Evolutionary conservation across 1,140 invertebrate species (phyloP).

Genomic region (Varroa destructor): DNA sequence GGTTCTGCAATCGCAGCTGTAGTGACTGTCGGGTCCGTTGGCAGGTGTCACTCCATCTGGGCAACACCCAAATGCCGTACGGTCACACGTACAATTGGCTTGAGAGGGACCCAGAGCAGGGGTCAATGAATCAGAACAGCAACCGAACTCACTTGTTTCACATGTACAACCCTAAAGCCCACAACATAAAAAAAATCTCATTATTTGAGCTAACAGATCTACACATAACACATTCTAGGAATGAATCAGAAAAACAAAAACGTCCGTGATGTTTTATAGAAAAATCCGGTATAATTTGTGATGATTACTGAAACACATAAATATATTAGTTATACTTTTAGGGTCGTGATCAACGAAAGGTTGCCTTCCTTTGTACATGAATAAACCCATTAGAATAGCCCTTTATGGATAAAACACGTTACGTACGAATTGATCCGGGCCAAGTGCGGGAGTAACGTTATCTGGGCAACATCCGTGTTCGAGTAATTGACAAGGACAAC

Average conservation of each 20-base stretch:
- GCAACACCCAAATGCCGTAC: conserved; percentile 43
- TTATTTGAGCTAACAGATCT: neutral
- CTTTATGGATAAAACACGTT: neutral
- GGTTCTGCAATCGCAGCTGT: conserved; percentile 59
- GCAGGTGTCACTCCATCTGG: conserved; percentile 42
- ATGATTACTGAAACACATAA: no score
- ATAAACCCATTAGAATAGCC: no score
- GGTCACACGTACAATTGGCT: conserved; percentile 49
- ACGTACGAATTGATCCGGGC: conserved; percentile 47
- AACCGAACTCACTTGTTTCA: conserved; percentile 74
- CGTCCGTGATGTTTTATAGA: neutral
- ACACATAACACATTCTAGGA: conserved; percentile 12
- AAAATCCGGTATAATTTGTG: no score
- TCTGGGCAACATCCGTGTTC: conserved; percentile 63
- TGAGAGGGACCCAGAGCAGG: conserved; percentile 55
- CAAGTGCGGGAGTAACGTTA: conserved; percentile 64
- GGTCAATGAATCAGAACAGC: conserved; percentile 74
- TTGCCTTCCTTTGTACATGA: no score
- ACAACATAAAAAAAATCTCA: neutral
- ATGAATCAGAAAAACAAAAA: neutral
- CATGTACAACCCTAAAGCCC: conserved; percentile 59
- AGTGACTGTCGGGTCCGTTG: conserved; percentile 51
- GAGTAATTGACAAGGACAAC: conserved; percentile 38
- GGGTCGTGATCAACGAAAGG: no score
- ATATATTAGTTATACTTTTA: no score